Percentiles rank a stretch among this genome's conserved stretches.
Conservation (phyloP, 2,888 invertebrate species). For the Caenorhabditis plicata region DNA sequence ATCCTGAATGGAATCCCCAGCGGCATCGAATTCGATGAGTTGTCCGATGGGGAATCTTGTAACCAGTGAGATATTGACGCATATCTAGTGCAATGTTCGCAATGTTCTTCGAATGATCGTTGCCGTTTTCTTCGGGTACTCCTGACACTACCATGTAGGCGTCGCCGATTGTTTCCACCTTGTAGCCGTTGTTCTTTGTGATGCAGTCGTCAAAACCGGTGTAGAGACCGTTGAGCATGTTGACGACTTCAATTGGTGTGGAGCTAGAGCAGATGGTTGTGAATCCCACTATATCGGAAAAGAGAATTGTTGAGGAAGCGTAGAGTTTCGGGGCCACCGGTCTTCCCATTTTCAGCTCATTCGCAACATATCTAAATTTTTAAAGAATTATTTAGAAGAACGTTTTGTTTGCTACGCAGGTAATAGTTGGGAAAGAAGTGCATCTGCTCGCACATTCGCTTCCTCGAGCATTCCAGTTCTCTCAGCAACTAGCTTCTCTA, state of each 20-base stretch:
- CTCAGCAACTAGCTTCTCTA: constrained; percentile 63
- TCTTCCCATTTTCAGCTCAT: constrained; percentile 60
- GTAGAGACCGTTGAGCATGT: constrained; percentile 61
- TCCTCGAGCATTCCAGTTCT: constrained; percentile 65
- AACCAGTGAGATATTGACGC: constrained; percentile 53
- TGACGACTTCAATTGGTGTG: constrained; percentile 61
- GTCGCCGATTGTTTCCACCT: constrained; percentile 63
- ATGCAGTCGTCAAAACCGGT: constrained; percentile 63
- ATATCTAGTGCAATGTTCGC: constrained; percentile 56
- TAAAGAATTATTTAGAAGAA: too few species aligned
- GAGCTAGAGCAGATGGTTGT: constrained; percentile 60
- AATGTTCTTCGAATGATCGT: constrained; percentile 52
- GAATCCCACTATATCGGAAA: constrained; percentile 55
- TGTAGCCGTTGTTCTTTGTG: constrained; percentile 48
- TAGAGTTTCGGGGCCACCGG: constrained; percentile 58
- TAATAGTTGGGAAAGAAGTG: constrained; percentile 57
- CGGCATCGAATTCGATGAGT: constrained; percentile 53
- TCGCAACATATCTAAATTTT: constrained; percentile 63
- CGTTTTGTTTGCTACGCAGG: too few species aligned
- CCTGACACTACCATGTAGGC: constrained; percentile 64
- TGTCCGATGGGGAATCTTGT: constrained; percentile 55
- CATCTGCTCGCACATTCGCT: constrained; percentile 61
- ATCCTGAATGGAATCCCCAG: constrained; percentile 62
- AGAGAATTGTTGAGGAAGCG: constrained; percentile 55
- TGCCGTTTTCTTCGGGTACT: constrained; percentile 62